Evolutionary conservation across 2,888 invertebrate species (phyloP), one percentile per base, ranked within the genome.

Genomic region (Drosophila mulleri): DNA sequence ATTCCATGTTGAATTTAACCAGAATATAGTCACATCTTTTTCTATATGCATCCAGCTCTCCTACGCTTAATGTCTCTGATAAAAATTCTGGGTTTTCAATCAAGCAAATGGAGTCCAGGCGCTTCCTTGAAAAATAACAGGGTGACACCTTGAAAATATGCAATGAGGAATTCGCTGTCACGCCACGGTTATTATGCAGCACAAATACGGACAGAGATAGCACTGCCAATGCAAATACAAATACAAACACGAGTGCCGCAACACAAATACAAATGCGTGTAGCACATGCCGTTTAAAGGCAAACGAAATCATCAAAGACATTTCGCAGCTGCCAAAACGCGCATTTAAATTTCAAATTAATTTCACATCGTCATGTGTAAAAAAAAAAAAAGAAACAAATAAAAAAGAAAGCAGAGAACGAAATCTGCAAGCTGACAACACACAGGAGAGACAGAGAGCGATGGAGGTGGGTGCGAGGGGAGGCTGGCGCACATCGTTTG

Each of bases 301-400:
- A 76, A 75, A 58, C 64, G 58, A 52, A 70, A 41, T 73, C 84
- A 74, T 81, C 88, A 79, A 77, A 89, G 85, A 72, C 69, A 72
- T 74, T 74, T 52, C 54, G 67, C 83, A 82, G 78, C 72, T 78
- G 78, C 77, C 78, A 75, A 64, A 72, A 75, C 69, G 83, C 88
- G 79, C 77, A 87, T 90, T 87, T 87, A 87, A 90, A 90, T 90
- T 90, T 87, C 87, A 90, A 87, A 87, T 87, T 87, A 82, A 90
- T 87, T 89, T 90, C 75, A 61, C 76, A 78, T 78, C 77, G 75
- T 75, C 83, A 79, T 80, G 83, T 75, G 65, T 59, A 56, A 73
- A 71, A 66, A 59, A 14, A 63, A 26, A 4, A 3, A 26, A 26
- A 26, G 0, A 23, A 26, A 3, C 5, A 26, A 26, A 26, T 1